Conservation (phyloP, 2,113 vertebrate genomes). For the Amphilophus citrinellus region DNA sequence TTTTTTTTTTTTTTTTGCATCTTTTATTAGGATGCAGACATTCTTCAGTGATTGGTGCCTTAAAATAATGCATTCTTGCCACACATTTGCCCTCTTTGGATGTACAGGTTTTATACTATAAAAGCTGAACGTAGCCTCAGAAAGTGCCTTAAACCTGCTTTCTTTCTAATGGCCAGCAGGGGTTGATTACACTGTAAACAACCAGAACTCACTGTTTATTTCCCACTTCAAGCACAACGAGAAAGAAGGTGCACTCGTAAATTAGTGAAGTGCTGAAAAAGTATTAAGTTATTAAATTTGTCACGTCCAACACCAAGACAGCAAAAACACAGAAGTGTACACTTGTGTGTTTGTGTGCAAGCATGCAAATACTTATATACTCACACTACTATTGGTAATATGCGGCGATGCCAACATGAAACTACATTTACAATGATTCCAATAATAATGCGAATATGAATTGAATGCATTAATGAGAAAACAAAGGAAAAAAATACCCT, state of each 20-base stretch:
- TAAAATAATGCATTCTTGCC: background rate
- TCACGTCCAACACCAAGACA: accelerated
- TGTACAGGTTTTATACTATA: background rate
- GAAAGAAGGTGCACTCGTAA: background rate
- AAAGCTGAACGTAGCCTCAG: background rate
- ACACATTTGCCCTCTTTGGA: background rate
- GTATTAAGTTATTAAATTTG: background rate
- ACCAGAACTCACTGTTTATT: background rate
- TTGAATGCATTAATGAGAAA: background rate
- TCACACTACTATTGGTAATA: background rate
- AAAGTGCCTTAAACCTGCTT: no score
- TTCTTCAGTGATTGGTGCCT: background rate
- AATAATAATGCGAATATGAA: background rate
- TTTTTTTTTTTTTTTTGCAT: background rate
- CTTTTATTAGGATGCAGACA: background rate
- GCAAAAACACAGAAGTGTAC: background rate
- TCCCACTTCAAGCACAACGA: background rate
- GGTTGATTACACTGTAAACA: accelerated
- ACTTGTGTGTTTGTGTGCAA: background rate
- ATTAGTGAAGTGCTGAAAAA: background rate
- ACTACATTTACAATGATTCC: background rate
- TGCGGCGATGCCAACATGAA: background rate
- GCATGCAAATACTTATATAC: no score
- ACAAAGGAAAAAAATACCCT: background rate
- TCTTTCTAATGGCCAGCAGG: background rate